Base-by-base conservation (phyloP, 2,888 invertebrate species). In the Apantesis nais region DNA sequence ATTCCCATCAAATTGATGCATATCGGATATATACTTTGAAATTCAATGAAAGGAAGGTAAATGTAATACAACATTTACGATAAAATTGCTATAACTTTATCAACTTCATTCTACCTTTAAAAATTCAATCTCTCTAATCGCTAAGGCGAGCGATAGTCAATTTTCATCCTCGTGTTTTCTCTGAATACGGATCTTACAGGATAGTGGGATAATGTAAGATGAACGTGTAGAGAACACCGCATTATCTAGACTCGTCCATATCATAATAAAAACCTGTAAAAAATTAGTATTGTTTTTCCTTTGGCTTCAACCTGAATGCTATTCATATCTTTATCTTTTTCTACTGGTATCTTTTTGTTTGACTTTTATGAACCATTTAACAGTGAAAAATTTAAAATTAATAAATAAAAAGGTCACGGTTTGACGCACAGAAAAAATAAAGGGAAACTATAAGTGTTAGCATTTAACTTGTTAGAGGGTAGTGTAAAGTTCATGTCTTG, bases 161-260 rank as follows among this genome's bases (percentile, higher is more conserved):
- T 75, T 75, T 79, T 73, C 74, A 81, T 80, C 70, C 71, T 74
- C 67, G 67, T 77, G 73, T 69, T 65, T 71, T 76, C 67, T 68
- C 74, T 64, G 72, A 73, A 78, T 65, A 55, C 55, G 66, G 62
- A 58, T 52, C 67, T 37, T 44, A 63, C 37, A 60, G 74, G 68
- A 67, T 44, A 62, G 77, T 67, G 70, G n/a, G 11, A 52, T n/a
- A 11, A 52, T n/a, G 48, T 52, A 52, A n/a, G 48, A n/a, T 7
- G 8, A 48, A 48, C n/a, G 70, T 37, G 66, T 69, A 75, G 80
- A 79, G 80, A 70, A 74, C 72, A 73, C 68, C 41, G 73, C 72
- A 79, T 82, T 82, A 79, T 55, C 67, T 44, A 55, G 63, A 39
- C 58, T 61, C 70, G 64, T 66, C 64, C 65, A 80, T 70, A 75